Base-by-base conservation (phyloP, 2,888 invertebrate genomes). In the Leptopilina drosophilae region DNA sequence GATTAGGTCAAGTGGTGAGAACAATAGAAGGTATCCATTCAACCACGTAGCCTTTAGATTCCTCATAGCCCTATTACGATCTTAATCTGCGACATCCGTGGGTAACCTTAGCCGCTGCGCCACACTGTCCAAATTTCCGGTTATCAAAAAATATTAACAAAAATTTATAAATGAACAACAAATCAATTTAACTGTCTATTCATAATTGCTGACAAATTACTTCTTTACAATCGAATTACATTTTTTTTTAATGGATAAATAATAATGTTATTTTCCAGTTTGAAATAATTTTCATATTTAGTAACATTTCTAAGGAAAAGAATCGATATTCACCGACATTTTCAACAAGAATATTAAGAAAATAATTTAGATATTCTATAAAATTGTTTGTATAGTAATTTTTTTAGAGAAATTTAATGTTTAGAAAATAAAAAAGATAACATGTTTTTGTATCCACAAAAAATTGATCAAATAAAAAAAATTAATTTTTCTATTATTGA, bases 1-100 rank as follows among this genome's bases (percentile, higher is more conserved):
- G 88, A 90, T 90, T 89, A 85, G 84, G 87, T 88, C 88, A 90
- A 90, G 89, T 90, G 90, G 85, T 77, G 87, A 85, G 90, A 90
- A 90, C 90, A 90, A 90, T 90, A 87, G 88, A 82, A 67, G 77
- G 78, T 83, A 82, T 85, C 84, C 82, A 85, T 85, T 78, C 80
- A 82, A 82, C 84, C 80, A 87, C 81, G 80, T 76, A 83, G 82
- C 77, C 77, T 85, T 79, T 83, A 78, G 80, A 78, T 69, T 79
- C 80, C 82, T 83, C 79, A 83, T 86, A 87, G 87, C 88, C 87
- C 88, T 85, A 84, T 89, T 88, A 87, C 84, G 82, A 85, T 88
- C 85, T 87, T 89, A 88, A 89, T 89, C 84, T 82, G 83, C 84
- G 80, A 84, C 86, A 88, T 89, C 89, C 88, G 88, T 67, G 87